Evolutionary conservation across 2,888 invertebrate genomes (phyloP), one percentile per base, ranked within the genome.

Genomic region (Yponomeuta sedellus): DNA sequence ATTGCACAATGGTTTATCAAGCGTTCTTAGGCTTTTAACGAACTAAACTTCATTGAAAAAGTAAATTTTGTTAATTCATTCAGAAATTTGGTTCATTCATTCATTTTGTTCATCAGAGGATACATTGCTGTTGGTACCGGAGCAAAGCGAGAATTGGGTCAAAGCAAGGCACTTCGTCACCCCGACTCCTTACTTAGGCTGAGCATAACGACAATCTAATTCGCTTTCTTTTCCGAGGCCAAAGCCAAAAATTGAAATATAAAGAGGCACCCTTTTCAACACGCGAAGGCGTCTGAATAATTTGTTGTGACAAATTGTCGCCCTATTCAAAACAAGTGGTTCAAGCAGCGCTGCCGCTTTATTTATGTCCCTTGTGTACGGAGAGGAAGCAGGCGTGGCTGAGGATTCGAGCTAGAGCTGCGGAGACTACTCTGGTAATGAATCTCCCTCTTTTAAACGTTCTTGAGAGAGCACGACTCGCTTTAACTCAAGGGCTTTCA

Each of bases 281-380:
- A 73, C 77, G 73, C 75, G 71, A 73, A 74, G 77, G 75, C 75
- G 77, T 76, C 78, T 81, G 82, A 82, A 84, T 84, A 85, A 85
- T 83, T 84, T 83, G 82, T 77, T 76, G 77, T 81, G 83, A 84
- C 83, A 83, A 85, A 84, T 85, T 77, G 82, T 74, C 74, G 75
- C 73, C 77, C 80, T 75, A 82, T 83, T 83, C 82, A 80, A 80
- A 83, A 81, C 80, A 83, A 81, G 76, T 75, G 68, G 68, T 71
- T 73, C 77, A 74, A 75, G 68, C 67, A n/a, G 34, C 12, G 62
- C 16, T 71, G 73, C 74, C 73, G 72, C 44, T 71, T 77, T 79
- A 79, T 79, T 81, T 79, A 78, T 76, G 76, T 72, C 68, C 73
- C 74, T 73, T 52, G 44, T 52, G 44, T 52, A 52, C 16, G 12